phyloP scores from a whole-genome alignment of 2,113 vertebrate genomes.

The Porphyrio hochstetteri region DNA sequence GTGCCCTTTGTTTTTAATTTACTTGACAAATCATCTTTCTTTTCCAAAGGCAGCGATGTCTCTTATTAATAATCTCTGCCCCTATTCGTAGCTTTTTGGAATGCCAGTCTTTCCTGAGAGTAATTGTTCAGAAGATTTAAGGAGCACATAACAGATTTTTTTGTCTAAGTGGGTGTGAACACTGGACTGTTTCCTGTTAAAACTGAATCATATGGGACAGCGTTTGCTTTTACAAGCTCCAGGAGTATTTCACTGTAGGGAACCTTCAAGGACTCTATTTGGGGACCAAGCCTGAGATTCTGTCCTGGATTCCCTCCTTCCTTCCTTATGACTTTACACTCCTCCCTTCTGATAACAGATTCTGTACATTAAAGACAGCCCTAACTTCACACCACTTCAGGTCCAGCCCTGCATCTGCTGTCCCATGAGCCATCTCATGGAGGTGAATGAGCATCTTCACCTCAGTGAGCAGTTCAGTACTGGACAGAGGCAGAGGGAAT shows the following conservation, averaged over 20 bases:
- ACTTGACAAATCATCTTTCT: not conserved
- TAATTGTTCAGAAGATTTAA: not conserved
- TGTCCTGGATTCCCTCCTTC: not conserved
- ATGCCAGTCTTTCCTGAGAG: not conserved
- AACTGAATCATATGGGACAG: not conserved
- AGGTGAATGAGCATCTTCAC: not conserved
- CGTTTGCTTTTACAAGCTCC: not conserved
- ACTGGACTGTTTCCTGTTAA: not conserved
- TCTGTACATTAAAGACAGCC: not conserved
- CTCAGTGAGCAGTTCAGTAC: not conserved
- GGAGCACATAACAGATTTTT: not conserved
- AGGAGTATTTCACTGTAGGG: not conserved
- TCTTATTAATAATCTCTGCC: not conserved
- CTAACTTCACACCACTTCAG: not conserved
- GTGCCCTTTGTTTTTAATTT: not conserved
- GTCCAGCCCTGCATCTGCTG: not conserved
- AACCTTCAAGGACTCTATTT: not conserved
- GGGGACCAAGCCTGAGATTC: not conserved
- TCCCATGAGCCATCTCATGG: not conserved
- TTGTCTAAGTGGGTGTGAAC: not conserved
- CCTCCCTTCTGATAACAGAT: not conserved
- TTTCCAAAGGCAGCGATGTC: not conserved
- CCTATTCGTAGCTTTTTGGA: not conserved
- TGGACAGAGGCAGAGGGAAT: not conserved
- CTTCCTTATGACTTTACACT: not conserved